phyloP scores from a whole-genome alignment of 2,113 vertebrate genomes.

The Xyliphius kryptos region DNA sequence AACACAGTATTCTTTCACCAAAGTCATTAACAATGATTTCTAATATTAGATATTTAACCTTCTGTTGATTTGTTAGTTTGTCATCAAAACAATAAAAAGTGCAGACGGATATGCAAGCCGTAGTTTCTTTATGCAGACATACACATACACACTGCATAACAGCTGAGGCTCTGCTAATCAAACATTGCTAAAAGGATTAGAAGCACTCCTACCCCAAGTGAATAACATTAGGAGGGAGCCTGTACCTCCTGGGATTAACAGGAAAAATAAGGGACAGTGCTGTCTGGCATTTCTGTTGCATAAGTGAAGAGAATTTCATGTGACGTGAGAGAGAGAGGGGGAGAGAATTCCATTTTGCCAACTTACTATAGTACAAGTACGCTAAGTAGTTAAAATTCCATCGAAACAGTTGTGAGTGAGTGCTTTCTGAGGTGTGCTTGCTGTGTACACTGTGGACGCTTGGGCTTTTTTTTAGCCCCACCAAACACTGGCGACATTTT shows the following conservation, averaged over 20 bases:
- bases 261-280: background rate
- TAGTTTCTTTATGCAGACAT: background rate
- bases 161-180: conserved; percentile 34
- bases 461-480: conserved; percentile 24
- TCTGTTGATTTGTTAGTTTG: too few species aligned
- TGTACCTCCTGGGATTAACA: conserved; percentile 9
- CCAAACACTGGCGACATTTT: conserved; percentile 8
- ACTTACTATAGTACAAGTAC: background rate
- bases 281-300: conserved; percentile 21
- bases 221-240: conserved; percentile 22
- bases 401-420: background rate
- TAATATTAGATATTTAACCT: too few species aligned
- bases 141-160: conserved; percentile 11
- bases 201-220: conserved; percentile 27
- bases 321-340: conserved; percentile 12
- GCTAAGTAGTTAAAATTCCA: too few species aligned
- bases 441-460: background rate
- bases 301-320: conserved; percentile 25
- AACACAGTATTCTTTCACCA: too few species aligned
- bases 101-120: background rate
- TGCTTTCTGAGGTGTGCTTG: background rate
- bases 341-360: conserved; percentile 8
- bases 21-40: too few species aligned
- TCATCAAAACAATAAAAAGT: too few species aligned
- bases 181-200: conserved; percentile 38